Evolutionary conservation across 2,888 invertebrate genomes (phyloP).

Genomic region (Philereme vetulata): DNA sequence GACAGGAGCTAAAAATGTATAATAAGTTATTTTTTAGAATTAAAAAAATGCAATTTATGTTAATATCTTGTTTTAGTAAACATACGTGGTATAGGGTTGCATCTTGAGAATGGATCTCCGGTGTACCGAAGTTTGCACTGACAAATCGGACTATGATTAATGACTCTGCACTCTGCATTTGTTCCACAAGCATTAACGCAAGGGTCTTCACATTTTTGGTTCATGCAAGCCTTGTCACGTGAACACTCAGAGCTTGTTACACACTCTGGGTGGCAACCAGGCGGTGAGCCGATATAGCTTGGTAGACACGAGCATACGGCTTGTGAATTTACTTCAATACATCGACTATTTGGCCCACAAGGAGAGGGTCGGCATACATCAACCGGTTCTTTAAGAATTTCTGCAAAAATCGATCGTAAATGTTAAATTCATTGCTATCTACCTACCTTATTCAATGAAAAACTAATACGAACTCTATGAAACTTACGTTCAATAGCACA

Average conservation of each 20-base stretch:
- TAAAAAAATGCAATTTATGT: neutral
- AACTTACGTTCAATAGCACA: constrained; percentile 84
- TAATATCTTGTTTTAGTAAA: constrained; percentile 20
- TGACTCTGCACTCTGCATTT: constrained; percentile 88
- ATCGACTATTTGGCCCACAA: constrained; percentile 90
- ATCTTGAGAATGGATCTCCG: constrained; percentile 87
- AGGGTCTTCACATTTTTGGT: constrained; percentile 90
- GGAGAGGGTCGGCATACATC: constrained; percentile 88
- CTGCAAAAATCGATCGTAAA: constrained; percentile 45
- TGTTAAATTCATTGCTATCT: neutral
- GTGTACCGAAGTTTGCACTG: constrained; percentile 86
- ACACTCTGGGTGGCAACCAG: constrained; percentile 91
- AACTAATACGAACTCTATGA: constrained; percentile 8
- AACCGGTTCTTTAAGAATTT: constrained; percentile 53
- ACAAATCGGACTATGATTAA: constrained; percentile 92
- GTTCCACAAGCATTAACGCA: constrained; percentile 88
- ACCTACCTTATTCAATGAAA: constrained; percentile 5
- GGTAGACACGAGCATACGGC: constrained; percentile 90
- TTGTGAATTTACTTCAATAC: constrained; percentile 88
- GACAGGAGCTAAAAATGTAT: constrained; percentile 61
- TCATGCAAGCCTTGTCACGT: constrained; percentile 88
- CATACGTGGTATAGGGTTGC: constrained; percentile 82
- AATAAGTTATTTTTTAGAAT: neutral
- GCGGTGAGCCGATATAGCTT: constrained; percentile 88
- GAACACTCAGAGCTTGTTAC: constrained; percentile 90